Base-by-base conservation (phyloP, 2,888 invertebrate genomes). In the Thecophora atra region DNA sequence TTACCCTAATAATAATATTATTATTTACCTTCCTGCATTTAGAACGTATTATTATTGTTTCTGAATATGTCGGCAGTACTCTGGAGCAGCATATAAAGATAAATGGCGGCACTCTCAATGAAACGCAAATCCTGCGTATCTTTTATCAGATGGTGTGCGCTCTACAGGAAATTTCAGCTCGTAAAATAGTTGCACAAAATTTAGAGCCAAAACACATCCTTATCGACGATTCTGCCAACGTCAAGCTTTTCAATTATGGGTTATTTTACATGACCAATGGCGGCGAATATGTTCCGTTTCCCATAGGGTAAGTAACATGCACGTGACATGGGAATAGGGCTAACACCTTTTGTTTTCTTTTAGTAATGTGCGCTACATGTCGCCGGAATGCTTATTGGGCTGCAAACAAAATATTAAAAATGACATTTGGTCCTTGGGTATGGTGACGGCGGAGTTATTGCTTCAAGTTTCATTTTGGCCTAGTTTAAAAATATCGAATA, bases 391-490 rank as follows among this genome's bases (percentile, higher is more conserved):
- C 51, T 91, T 94, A 78, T 82, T 94, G 3, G 89, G 90, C 1
- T 77, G 81, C 68, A 90, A 90, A 30, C 89, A 91, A 68, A 93
- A 94, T 65, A 90, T 91, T 0, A 93, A 95, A 84, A 92, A 92
- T 21, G 99, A 99, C 87, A 89, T 97, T 37, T 99, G 99, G 99
- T 92, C 96, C 1, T 87, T 97, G 73, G 99, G 97, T n/a, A 92
- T 99, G 73, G 91, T 98, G 73, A 84, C 98, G 44, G 88, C 94
- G 0, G 97, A 98, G 87, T 85, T 95, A 5, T 88, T 93, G 73
- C 87, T 96, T 54, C 90, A 91, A 70, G 89, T 88, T 74, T 88
- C 89, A 73, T 86, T 96, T 8, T 95, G 95, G 94, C 87, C 88
- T 62, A 91, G 90, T 76, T 86, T 94, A 11, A 94, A 94, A 84